Evolutionary conservation across 1,140 invertebrate species (phyloP).

Genomic region (Ruditapes philippinarum): DNA sequence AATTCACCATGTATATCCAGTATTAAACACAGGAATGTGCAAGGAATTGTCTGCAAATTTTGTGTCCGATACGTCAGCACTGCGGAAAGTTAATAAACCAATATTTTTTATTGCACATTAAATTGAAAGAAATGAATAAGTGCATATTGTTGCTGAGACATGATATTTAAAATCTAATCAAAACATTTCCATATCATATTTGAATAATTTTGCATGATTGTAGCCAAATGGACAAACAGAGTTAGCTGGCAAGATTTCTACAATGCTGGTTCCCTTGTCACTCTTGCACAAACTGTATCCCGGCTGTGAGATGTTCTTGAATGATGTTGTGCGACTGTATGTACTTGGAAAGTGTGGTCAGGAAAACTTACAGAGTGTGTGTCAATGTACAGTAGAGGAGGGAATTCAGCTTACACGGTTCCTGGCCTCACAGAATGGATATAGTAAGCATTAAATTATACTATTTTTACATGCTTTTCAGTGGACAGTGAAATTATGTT

Average conservation of each 20-base stretch:
- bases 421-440: slow-evolving; percentile 26
- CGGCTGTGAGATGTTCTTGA: neutral
- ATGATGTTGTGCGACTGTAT: neutral
- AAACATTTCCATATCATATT: neutral
- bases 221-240: no score
- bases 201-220: neutral
- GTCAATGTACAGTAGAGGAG: slow-evolving; percentile 25
- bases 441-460: no score
- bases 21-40: no score
- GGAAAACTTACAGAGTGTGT: neutral
- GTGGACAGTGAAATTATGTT: no score
- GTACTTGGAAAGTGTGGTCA: neutral
- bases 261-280: slow-evolving; percentile 15
- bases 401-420: slow-evolving; percentile 55
- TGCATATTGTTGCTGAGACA: no score
- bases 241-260: neutral
- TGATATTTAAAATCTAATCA: no score
- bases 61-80: neutral
- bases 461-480: no score
- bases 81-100: neutral
- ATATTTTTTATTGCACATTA: no score
- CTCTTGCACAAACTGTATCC: neutral
- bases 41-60: no score
- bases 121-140: no score
- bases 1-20: no score